Evolutionary conservation across 2,797 vertebrate genomes (phyloP).

Genomic region (Decapterus maruadsi): DNA sequence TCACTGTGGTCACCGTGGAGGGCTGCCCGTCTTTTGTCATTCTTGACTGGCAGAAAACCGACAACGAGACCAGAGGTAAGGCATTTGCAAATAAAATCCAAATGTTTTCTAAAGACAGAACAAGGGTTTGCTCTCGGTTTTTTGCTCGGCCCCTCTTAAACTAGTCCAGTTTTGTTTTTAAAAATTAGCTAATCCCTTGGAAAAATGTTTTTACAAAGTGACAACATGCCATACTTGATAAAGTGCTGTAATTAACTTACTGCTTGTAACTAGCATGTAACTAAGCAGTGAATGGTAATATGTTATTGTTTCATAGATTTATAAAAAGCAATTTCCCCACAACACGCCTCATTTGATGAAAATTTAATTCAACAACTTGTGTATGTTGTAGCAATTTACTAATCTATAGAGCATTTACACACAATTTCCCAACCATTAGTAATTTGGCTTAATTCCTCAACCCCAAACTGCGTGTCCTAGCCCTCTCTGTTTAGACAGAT

Average conservation of each 20-base stretch:
- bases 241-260: neutral
- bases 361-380: neutral
- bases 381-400: neutral
- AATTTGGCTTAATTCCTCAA: neutral
- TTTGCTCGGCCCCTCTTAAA: neutral
- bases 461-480: neutral
- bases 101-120: neutral
- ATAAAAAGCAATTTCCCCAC: too few relatives aligned
- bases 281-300: too few relatives aligned
- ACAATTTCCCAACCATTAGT: neutral
- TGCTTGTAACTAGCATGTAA: neutral
- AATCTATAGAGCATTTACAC: neutral
- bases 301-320: too few relatives aligned
- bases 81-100: neutral
- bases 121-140: neutral
- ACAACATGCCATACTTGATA: neutral
- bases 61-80: constrained; percentile 95
- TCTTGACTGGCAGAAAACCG: constrained; percentile 92
- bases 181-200: neutral
- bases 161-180: neutral
- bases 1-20: constrained; percentile 96
- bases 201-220: too few relatives aligned
- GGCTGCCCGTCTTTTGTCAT: constrained; percentile 97
- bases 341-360: too few relatives aligned
- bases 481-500: neutral